Conservation (phyloP, 2,113 vertebrate species). For the Centropristis striata region DNA sequence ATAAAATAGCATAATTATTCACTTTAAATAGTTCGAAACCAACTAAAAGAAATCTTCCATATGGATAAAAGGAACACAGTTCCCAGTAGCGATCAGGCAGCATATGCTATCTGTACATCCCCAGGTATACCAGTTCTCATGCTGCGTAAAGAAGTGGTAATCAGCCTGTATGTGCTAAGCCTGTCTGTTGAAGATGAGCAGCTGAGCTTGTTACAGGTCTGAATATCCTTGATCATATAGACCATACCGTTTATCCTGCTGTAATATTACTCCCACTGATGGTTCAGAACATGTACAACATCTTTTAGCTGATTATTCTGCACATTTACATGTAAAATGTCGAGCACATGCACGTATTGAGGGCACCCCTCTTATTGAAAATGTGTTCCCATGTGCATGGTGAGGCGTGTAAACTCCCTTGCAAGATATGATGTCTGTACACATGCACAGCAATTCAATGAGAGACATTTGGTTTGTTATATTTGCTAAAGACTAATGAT, state of each 20-base stretch:
- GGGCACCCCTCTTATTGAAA: neutral
- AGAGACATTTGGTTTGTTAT: conserved; percentile 41
- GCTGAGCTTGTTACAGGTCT: conserved; percentile 8
- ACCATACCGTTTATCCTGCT: neutral
- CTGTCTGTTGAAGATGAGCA: neutral
- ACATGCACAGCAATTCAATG: conserved; percentile 23
- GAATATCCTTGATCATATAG: neutral
- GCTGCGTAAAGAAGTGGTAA: neutral
- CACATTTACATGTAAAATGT: neutral
- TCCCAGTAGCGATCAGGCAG: neutral
- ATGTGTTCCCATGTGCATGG: neutral
- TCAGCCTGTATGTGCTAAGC: neutral
- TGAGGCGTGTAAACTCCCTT: conserved; percentile 10
- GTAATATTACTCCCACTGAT: neutral
- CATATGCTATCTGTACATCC: neutral
- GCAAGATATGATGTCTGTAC: neutral
- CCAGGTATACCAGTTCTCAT: neutral
- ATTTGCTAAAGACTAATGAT: conserved; percentile 55
- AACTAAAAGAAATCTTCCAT: neutral
- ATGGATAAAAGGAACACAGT: neutral
- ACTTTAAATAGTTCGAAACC: neutral
- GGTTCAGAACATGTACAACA: neutral
- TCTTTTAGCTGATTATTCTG: neutral
- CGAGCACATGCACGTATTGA: neutral
- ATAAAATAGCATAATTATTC: neutral